Conservation (phyloP, 2,797 vertebrate species). For the Lacerta bilineata region DNA sequence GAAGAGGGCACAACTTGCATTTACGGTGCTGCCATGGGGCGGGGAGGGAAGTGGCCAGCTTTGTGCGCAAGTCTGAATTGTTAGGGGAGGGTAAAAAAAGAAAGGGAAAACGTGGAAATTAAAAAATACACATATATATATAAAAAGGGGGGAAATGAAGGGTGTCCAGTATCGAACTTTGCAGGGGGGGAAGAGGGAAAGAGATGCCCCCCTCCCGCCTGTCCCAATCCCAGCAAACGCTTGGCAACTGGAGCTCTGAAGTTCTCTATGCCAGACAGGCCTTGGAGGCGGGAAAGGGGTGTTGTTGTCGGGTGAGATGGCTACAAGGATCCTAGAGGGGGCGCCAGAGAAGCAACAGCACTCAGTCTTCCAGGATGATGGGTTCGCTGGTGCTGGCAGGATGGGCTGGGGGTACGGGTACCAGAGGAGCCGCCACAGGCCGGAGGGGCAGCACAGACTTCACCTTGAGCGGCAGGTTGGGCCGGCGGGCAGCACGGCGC, state of each 20-base stretch:
- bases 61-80: constrained; percentile 28
- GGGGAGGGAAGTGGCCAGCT: neutral
- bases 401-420: constrained; percentile 82
- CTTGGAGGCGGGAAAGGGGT: neutral
- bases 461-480: constrained; percentile 90
- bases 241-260: neutral
- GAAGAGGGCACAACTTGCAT: neutral
- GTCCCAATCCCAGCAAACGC: neutral
- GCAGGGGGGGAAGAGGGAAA: neutral
- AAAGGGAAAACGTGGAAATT: constrained; percentile 37
- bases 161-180: neutral
- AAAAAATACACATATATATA: constrained; percentile 58
- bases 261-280: neutral
- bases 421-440: constrained; percentile 65
- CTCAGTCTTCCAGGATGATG: constrained; percentile 93
- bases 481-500: constrained; percentile 91
- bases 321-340: constrained; percentile 31
- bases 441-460: constrained; percentile 86
- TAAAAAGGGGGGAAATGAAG: constrained; percentile 28
- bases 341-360: neutral
- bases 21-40: neutral
- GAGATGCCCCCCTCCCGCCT: constrained; percentile 34
- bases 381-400: constrained; percentile 93
- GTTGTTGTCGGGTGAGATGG: neutral
- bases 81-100: constrained; percentile 12